These are phyloP conservation scores for Sphyrna mokarran DNA, from an alignment of 2,113 vertebrate genomes.

Conservation along the genomic window DNA sequence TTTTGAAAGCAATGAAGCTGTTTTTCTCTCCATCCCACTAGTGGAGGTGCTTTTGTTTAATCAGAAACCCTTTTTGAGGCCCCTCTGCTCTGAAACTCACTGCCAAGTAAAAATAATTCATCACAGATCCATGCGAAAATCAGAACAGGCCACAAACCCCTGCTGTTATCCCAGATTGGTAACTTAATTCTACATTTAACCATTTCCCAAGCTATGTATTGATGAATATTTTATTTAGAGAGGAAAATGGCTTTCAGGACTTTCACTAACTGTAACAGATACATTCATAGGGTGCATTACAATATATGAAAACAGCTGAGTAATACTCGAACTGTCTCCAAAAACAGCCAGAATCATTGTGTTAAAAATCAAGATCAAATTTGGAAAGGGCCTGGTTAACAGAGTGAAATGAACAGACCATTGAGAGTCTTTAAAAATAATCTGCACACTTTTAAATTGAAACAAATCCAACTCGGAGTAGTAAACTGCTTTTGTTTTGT, in stretches of 20 bases:
- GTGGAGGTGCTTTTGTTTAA: constrained; percentile 35
- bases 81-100: constrained; percentile 55
- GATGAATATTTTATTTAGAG: not conserved
- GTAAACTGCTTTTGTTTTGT: constrained; percentile 47
- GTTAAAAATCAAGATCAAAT: not conserved
- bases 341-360: not conserved
- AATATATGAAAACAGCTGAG: not conserved
- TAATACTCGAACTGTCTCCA: not conserved
- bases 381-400: not conserved
- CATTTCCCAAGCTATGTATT: constrained; percentile 40
- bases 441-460: not conserved
- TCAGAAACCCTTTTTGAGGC: constrained; percentile 54
- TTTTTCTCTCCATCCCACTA: not conserved
- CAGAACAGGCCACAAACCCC: constrained; percentile 39
- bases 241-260: not conserved
- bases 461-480: constrained; percentile 42
- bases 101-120: constrained; percentile 53
- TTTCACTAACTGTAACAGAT: not conserved
- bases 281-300: not conserved
- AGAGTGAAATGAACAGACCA: not conserved
- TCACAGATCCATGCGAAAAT: constrained; percentile 44
- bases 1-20: constrained; percentile 2
- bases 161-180: constrained; percentile 42
- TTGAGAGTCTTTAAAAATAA: constrained; percentile 3
- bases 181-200: constrained; percentile 43